Percentiles rank a stretch among this genome's conserved stretches.
Evolutionary conservation across 1,140 invertebrate species (phyloP).

Genomic region (Drosophila pectinifera): DNA sequence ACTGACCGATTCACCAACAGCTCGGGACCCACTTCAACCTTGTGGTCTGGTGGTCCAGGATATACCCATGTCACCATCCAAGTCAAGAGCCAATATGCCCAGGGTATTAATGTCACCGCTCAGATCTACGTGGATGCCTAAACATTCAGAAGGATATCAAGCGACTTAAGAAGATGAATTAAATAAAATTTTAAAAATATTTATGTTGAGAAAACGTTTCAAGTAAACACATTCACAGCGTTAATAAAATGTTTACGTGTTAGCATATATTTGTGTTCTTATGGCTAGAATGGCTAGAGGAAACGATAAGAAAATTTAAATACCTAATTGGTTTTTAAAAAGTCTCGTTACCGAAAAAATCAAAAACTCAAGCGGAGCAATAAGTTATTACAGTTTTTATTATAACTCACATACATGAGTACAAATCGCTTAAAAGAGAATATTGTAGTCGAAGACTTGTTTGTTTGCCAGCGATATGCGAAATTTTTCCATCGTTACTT

Average conservation of each 20-base stretch:
- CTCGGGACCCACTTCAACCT: conserved; percentile 44
- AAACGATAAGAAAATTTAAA: no score
- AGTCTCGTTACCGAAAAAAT: no score
- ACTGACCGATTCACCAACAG: conserved; percentile 61
- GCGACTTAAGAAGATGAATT: not conserved
- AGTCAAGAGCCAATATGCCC: conserved; percentile 41
- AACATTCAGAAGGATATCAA: not conserved
- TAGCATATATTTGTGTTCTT: not conserved
- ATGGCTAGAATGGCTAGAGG: not conserved
- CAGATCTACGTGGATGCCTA: conserved; percentile 28
- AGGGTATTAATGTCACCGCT: conserved; percentile 36
- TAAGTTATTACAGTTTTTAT: not conserved
- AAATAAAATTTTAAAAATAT: not conserved
- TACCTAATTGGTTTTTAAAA: no score
- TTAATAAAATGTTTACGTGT: not conserved
- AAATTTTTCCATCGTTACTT: not conserved
- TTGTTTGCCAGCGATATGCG: conserved; percentile 85
- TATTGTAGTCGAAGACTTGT: not conserved
- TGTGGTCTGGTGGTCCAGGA: conserved; percentile 55
- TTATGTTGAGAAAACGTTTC: not conserved
- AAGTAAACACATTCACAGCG: not conserved
- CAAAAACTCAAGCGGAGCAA: not conserved
- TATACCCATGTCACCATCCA: conserved; percentile 36
- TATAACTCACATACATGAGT: no score
- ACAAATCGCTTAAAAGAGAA: not conserved